Evolutionary conservation across 2,888 invertebrate species (phyloP).

Genomic region (Mantis religiosa): DNA sequence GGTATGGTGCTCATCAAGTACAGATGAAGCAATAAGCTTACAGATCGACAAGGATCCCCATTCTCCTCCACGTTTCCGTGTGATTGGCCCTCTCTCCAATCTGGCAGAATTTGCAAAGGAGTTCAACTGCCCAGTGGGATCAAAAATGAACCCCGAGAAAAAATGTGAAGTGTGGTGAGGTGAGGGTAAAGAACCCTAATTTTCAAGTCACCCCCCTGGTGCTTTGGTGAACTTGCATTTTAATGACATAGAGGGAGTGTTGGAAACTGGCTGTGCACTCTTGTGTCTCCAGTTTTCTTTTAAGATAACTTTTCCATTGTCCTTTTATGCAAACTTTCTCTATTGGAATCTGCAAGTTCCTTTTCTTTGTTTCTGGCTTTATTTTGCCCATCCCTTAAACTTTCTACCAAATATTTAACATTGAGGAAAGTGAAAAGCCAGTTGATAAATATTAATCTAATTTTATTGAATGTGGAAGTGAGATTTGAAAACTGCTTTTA

Average conservation of each 20-base stretch:
- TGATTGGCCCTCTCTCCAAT: slow-evolving; percentile 83
- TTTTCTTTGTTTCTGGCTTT: not conserved
- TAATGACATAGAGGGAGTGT: not conserved
- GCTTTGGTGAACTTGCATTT: not conserved
- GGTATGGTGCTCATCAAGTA: slow-evolving; percentile 89
- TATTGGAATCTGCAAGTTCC: not conserved
- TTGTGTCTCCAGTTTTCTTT: not conserved
- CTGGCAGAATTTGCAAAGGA: slow-evolving; percentile 75
- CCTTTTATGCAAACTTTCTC: not conserved
- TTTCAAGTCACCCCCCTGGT: not conserved
- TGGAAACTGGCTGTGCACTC: not conserved
- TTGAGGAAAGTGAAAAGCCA: not conserved
- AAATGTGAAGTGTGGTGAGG: slow-evolving; percentile 87
- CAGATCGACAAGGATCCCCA: slow-evolving; percentile 93
- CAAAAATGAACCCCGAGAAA: slow-evolving; percentile 76
- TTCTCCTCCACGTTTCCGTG: slow-evolving; percentile 80
- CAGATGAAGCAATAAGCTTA: slow-evolving; percentile 74
- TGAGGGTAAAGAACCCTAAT: not conserved
- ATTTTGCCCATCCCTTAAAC: not conserved
- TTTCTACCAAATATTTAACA: not conserved
- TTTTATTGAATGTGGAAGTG: not conserved
- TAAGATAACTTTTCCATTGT: not conserved
- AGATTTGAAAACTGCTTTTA: not conserved
- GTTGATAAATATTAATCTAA: not conserved
- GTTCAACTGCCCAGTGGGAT: slow-evolving; percentile 69